Evolutionary conservation across 2,888 invertebrate genomes (phyloP).

Genomic region (Apeira syringaria): DNA sequence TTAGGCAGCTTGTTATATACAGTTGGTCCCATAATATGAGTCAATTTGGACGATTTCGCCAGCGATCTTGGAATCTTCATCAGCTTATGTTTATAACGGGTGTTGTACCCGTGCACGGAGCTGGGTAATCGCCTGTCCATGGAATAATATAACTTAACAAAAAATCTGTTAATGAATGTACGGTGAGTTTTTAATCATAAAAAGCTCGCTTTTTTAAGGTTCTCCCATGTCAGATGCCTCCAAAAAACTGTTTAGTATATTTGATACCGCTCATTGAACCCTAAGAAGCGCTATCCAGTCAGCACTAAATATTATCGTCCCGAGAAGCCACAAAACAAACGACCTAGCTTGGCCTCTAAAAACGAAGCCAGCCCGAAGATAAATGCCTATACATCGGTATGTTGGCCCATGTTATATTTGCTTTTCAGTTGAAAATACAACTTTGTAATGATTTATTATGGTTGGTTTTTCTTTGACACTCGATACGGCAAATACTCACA

Average conservation of each 20-base stretch:
- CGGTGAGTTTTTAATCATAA: too few relatives aligned
- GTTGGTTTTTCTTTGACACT: background rate
- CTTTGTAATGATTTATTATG: background rate
- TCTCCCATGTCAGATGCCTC: too few relatives aligned
- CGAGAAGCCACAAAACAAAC: conserved; percentile 1
- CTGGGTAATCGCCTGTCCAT: too few relatives aligned
- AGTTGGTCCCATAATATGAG: too few relatives aligned
- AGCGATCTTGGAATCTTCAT: too few relatives aligned
- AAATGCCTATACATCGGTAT: conserved; percentile 7
- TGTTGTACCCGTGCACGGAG: too few relatives aligned
- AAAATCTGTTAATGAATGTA: too few relatives aligned
- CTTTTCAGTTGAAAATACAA: background rate
- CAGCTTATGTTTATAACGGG: too few relatives aligned
- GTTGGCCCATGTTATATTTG: background rate
- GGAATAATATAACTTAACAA: too few relatives aligned
- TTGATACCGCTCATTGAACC: conserved; percentile 9
- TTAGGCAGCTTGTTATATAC: too few relatives aligned
- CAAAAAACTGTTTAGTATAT: background rate
- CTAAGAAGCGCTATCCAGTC: conserved; percentile 1
- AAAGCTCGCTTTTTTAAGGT: too few relatives aligned
- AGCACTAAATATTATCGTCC: conserved; percentile 14
- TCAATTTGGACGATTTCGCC: too few relatives aligned
- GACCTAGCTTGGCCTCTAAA: conserved; percentile 3
- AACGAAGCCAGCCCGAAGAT: conserved; percentile 15
- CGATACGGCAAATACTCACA: background rate